Conservation (phyloP, 2,888 invertebrate genomes). For the Cerceris ruficornis region DNA sequence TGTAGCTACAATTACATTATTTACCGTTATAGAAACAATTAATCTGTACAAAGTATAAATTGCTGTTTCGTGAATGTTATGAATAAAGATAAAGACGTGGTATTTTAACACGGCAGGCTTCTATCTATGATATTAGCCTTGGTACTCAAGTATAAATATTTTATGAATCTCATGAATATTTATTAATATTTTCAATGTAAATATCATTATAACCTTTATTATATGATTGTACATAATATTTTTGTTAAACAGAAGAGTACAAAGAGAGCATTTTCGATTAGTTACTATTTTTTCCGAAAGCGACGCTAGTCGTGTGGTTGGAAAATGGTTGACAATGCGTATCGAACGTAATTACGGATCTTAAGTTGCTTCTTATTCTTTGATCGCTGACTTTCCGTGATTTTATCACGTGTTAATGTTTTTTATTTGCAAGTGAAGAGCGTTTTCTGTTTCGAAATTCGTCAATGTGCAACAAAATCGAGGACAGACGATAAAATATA, state of each 20-base stretch:
- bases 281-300: conserved; percentile 1
- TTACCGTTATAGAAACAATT: no score
- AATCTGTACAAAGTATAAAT: no score
- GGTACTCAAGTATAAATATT: no score
- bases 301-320: conserved; percentile 13
- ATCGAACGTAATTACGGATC: conserved; percentile 42
- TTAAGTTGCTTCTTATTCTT: conserved; percentile 20
- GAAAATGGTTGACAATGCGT: conserved; percentile 32
- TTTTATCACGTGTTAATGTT: conserved; percentile 11
- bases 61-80: no score
- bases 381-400: conserved; percentile 17
- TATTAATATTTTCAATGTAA: no score
- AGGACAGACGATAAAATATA: neutral
- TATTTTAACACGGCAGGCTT: no score
- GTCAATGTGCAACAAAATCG: neutral
- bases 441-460: neutral
- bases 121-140: no score
- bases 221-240: neutral
- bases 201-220: no score
- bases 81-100: no score
- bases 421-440: conserved; percentile 9
- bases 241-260: neutral
- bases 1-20: no score
- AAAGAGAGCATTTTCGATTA: neutral
- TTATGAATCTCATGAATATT: no score